A percentile compares a stretch with the other conserved stretches of the same genome.
These are phyloP conservation scores for Dinomys branickii DNA, from an alignment of 2,113 vertebrate species.

Conservation along the genomic window DNA sequence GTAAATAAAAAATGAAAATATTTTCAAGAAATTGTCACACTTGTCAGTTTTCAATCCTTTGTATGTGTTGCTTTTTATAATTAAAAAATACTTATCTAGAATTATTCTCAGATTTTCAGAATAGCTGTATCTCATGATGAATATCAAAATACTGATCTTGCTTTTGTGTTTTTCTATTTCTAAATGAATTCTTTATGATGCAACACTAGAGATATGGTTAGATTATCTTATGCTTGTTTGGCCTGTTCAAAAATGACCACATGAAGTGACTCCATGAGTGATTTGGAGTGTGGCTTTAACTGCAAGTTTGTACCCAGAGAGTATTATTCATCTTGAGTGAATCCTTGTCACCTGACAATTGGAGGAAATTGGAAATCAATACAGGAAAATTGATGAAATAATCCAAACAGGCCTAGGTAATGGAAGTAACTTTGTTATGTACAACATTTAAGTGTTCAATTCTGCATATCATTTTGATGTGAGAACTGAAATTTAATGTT, in stretches of 20 bases:
- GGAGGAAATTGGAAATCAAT: not conserved
- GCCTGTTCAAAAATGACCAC: not conserved
- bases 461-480: not conserved
- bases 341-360: not conserved
- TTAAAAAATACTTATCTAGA: not conserved
- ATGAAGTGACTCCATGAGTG: not conserved
- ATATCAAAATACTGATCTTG: not conserved
- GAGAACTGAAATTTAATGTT: not conserved
- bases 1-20: constrained; percentile 3
- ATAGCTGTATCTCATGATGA: not conserved
- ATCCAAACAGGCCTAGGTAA: not conserved
- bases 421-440: not conserved
- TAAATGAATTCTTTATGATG: not conserved
- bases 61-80: not conserved
- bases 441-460: constrained; percentile 7
- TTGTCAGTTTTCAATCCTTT: constrained; percentile 16
- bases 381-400: not conserved
- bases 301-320: not conserved
- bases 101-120: not conserved
- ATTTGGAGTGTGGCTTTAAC: not conserved
- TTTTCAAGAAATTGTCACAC: not conserved
- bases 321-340: not conserved
- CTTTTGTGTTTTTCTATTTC: not conserved
- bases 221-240: not conserved
- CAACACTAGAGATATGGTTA: not conserved